These are phyloP conservation scores for Phyllotreta cruciferae DNA, from an alignment of 2,888 invertebrate species.

Conservation along the genomic window DNA sequence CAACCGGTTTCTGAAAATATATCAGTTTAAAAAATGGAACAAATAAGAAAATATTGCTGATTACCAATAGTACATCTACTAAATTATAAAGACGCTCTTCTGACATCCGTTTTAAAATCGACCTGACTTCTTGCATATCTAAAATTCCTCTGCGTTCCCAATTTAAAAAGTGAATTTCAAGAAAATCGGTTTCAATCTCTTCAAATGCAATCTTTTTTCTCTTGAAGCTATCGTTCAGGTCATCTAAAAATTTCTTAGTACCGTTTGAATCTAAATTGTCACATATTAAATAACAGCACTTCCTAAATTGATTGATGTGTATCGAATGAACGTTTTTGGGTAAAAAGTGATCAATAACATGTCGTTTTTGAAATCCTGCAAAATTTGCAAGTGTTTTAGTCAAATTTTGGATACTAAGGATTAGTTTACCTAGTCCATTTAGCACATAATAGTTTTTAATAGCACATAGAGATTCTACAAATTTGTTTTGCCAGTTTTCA, in stretches of 20 bases:
- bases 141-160: conserved; percentile 50
- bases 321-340: conserved; percentile 42
- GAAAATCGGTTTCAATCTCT: conserved; percentile 40
- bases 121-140: conserved; percentile 44
- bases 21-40: neutral
- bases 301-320: conserved; percentile 59
- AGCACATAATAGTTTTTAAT: conserved; percentile 58
- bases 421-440: conserved; percentile 40
- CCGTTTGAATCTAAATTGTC: conserved; percentile 57
- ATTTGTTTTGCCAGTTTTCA: conserved; percentile 58
- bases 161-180: conserved; percentile 54
- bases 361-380: conserved; percentile 43
- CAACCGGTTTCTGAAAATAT: no score
- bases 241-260: conserved; percentile 47
- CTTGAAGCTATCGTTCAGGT: conserved; percentile 43
- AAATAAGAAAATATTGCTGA: neutral
- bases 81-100: conserved; percentile 41
- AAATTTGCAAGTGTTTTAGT: conserved; percentile 20
- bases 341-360: conserved; percentile 42
- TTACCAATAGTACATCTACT: conserved; percentile 15
- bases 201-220: conserved; percentile 39
- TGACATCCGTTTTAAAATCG: conserved; percentile 49
- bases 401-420: neutral
- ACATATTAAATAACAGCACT: conserved; percentile 60
- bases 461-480: conserved; percentile 64